These are phyloP conservation scores for Rambutsinella grinnellia DNA, from an alignment of 2,888 invertebrate species.

Conservation along the genomic window DNA sequence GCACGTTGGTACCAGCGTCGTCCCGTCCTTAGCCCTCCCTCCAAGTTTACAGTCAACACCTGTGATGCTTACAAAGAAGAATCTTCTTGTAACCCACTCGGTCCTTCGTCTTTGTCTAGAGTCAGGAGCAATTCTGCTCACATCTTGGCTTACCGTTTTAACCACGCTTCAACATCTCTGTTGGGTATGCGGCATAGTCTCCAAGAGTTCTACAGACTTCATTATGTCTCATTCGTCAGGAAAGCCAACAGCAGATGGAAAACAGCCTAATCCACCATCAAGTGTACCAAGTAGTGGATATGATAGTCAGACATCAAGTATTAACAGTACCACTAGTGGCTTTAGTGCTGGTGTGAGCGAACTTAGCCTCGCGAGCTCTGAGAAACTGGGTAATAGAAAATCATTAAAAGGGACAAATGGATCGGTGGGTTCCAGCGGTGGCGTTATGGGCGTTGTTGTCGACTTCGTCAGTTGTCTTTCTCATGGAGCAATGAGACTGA, in stretches of 20 bases:
- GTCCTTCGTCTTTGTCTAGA: slow-evolving; percentile 90
- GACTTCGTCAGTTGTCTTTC: slow-evolving; percentile 65
- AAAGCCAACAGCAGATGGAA: slow-evolving; percentile 29
- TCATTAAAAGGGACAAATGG: slow-evolving; percentile 59
- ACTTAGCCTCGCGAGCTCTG: slow-evolving; percentile 21
- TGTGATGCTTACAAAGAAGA: slow-evolving; percentile 97
- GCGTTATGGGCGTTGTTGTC: slow-evolving; percentile 65
- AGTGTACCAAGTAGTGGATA: slow-evolving; percentile 42
- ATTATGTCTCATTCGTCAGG: slow-evolving; percentile 54
- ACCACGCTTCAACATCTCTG: slow-evolving; percentile 87
- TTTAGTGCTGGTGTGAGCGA: slow-evolving; percentile 44
- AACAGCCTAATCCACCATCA: slow-evolving; percentile 39
- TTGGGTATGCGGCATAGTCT: slow-evolving; percentile 65
- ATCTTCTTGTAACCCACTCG: slow-evolving; percentile 96
- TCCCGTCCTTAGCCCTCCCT: slow-evolving; percentile 63
- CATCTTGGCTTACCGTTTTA: slow-evolving; percentile 95
- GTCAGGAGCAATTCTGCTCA: slow-evolving; percentile 91
- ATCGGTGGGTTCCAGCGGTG: slow-evolving; percentile 58
- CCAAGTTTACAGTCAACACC: slow-evolving; percentile 70
- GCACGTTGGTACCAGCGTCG: slow-evolving; percentile 85
- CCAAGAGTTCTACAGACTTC: slow-evolving; percentile 64
- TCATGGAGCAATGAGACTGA: slow-evolving; percentile 83
- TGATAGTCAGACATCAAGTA: slow-evolving; percentile 42
- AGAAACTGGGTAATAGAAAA: slow-evolving; percentile 43
- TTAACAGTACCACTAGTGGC: slow-evolving; percentile 38